Percentiles rank a stretch among this genome's conserved stretches.
These are phyloP conservation scores for Hydrocynus forskahlii DNA, from an alignment of 2,797 vertebrate genomes.

Conservation along the genomic window DNA sequence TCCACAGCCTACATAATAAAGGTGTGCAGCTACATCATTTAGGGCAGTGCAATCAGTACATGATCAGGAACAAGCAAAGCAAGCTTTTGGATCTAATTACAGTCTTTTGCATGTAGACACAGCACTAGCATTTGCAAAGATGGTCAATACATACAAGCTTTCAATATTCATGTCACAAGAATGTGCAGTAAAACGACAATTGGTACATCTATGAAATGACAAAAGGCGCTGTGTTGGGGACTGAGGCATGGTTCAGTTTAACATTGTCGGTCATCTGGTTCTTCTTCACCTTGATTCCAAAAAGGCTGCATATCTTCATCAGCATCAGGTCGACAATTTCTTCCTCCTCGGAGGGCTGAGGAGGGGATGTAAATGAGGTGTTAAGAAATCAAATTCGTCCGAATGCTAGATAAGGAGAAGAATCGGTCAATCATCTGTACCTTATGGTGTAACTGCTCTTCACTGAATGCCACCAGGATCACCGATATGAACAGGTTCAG, in stretches of 20 bases:
- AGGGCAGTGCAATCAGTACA: neutral
- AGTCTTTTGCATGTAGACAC: neutral
- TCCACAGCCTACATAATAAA: neutral
- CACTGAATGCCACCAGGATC: slow-evolving; percentile 93
- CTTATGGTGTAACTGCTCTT: slow-evolving; percentile 92
- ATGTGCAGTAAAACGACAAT: neutral
- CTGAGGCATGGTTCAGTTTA: slow-evolving; percentile 37
- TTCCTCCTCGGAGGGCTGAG: slow-evolving; percentile 90
- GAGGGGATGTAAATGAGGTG: neutral
- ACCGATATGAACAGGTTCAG: slow-evolving; percentile 97
- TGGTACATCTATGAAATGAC: neutral
- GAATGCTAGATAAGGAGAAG: neutral
- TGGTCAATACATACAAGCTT: neutral
- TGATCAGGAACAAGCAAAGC: neutral
- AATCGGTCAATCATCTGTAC: slow-evolving; percentile 61
- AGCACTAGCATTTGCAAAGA: slow-evolving; percentile 9
- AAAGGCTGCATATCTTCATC: slow-evolving; percentile 87
- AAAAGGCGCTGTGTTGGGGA: slow-evolving; percentile 47
- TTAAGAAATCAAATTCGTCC: neutral
- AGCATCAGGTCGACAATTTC: slow-evolving; percentile 91
- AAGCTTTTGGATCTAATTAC: slow-evolving; percentile 10
- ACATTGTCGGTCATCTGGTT: slow-evolving; percentile 45
- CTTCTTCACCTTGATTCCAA: slow-evolving; percentile 85
- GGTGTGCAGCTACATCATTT: neutral
- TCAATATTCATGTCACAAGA: neutral